Evolutionary conservation across 2,888 invertebrate genomes (phyloP).

Genomic region (Norana najaformis): DNA sequence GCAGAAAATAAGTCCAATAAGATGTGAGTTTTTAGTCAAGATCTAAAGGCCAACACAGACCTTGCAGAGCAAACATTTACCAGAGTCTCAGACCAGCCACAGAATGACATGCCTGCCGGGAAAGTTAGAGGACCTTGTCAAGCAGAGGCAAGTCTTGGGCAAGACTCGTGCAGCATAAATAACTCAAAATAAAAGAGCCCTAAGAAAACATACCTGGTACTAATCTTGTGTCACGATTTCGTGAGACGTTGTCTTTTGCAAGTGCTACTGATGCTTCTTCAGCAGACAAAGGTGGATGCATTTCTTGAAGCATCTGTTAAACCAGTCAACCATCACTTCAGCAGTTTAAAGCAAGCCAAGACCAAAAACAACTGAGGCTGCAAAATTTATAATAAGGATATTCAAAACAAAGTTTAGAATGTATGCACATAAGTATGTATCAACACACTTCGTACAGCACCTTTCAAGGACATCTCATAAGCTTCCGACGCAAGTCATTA

Average conservation of each 20-base stretch:
- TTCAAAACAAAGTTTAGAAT: too few species aligned
- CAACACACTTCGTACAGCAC: too few species aligned
- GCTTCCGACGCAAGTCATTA: too few species aligned
- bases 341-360: not conserved
- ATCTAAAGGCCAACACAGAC: too few species aligned
- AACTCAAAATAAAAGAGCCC: not conserved
- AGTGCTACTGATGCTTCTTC: not conserved
- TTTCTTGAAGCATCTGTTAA: conserved; percentile 15
- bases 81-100: too few species aligned
- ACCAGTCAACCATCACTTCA: not conserved
- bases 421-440: too few species aligned
- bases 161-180: not conserved
- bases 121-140: too few species aligned
- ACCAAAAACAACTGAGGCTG: not conserved
- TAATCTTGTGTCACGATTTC: not conserved
- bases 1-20: too few species aligned
- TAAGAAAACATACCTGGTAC: not conserved
- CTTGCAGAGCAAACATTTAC: too few species aligned
- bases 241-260: not conserved
- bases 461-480: not conserved
- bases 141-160: too few species aligned
- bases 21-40: too few species aligned
- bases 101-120: too few species aligned
- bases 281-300: not conserved
- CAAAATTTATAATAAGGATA: not conserved